These are phyloP conservation scores for Ctenicera cuprea DNA, from an alignment of 2,888 invertebrate genomes.

Conservation along the genomic window DNA sequence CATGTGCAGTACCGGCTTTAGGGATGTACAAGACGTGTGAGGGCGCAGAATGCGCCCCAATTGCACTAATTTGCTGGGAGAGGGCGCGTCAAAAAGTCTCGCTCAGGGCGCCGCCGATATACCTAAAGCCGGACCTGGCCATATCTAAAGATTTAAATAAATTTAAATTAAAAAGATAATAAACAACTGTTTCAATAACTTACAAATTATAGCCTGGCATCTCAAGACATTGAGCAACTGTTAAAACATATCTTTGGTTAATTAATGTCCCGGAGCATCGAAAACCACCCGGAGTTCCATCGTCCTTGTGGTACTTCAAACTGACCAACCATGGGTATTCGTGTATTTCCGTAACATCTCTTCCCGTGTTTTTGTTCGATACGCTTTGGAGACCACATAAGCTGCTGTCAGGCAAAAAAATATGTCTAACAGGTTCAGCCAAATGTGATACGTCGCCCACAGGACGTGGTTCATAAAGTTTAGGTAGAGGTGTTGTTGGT, in stretches of 20 bases:
- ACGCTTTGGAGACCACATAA: slow-evolving; percentile 13
- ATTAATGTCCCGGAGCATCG: slow-evolving; percentile 78
- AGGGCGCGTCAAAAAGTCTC: too few relatives aligned
- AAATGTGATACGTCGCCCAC: not conserved
- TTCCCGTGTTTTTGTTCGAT: slow-evolving; percentile 68
- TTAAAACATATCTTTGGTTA: slow-evolving; percentile 76
- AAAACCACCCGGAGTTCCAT: not conserved
- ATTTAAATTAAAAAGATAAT: too few relatives aligned
- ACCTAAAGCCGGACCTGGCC: too few relatives aligned
- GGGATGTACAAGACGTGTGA: too few relatives aligned
- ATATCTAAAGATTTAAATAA: too few relatives aligned
- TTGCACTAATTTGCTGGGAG: too few relatives aligned
- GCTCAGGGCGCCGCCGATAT: too few relatives aligned
- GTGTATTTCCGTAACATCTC: slow-evolving; percentile 68
- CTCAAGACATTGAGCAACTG: slow-evolving; percentile 79
- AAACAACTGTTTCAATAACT: too few relatives aligned
- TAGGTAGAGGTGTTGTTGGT: not conserved
- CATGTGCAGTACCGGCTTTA: too few relatives aligned
- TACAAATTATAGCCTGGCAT: slow-evolving; percentile 29
- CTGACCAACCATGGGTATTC: slow-evolving; percentile 81
- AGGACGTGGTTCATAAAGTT: not conserved
- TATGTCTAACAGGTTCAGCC: slow-evolving; percentile 1
- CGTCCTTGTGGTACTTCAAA: slow-evolving; percentile 72
- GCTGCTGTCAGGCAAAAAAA: slow-evolving; percentile 8
- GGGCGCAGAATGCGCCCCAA: too few relatives aligned